Base-by-base conservation (phyloP, 2,113 vertebrate genomes). In the Rhinichthys klamathensis region DNA sequence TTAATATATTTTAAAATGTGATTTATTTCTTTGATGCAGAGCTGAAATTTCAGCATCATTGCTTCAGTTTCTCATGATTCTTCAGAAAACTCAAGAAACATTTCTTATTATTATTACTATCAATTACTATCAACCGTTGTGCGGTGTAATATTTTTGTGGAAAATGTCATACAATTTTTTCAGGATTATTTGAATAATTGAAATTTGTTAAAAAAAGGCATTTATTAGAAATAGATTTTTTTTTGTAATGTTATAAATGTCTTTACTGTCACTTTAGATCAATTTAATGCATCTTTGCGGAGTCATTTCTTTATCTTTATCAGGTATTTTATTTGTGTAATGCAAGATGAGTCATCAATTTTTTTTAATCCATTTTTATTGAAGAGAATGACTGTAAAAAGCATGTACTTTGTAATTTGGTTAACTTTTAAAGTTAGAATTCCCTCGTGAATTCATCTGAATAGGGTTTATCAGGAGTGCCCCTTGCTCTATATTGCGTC, bases 401-500 rank as follows among this genome's bases (percentile, higher is more conserved):
- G 30, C 7, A 18, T 54, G 73, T 54, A 18, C 73, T 54, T 76
- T 46, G n/a, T 25, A 46, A 74, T 46, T 74, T 21, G 74, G 49
- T 54, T 54, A 11, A 54, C 27, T 13, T 75, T 54, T 74, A 27
- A 3, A 25, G 10, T 41, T 46, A 18, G 44, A 75, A 2, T 51
- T 75, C 6, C 74, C n/a, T 9, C 3, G 10, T 81, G 61, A 69
- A 35, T 51, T 51, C 4, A 69, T 81, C 27, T n/a, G 18, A 23
- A 35, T 49, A 16, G 38, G 58, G 25, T 46, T 78, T 61, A 38
- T 72, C 49, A 16, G n/a, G 18, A 46, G 8, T 67, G 49, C 32
- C 70, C 60, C 32, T 86, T 82, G 72, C 80, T 32, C 60, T 81
- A 32, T 38, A 80, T 80, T 65, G n/a, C 38, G 1, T 65, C 78